A percentile compares a stretch with the other conserved stretches of the same genome.
phyloP scores from a whole-genome alignment of 2,888 invertebrate genomes.

The Neocrepidodera transversa region DNA sequence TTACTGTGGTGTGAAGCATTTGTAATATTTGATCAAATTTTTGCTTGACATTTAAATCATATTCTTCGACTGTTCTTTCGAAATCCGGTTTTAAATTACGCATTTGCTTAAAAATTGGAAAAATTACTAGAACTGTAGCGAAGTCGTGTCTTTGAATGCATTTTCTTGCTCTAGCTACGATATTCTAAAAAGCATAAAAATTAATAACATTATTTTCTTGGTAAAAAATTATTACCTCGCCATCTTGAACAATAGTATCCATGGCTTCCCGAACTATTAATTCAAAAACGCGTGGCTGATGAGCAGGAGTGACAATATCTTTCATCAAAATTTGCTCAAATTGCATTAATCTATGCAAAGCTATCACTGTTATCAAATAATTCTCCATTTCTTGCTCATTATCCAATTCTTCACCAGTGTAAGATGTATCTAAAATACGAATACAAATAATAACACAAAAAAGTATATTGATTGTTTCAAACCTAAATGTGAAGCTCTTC shows the following conservation, averaged over 20 bases:
- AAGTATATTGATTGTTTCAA: too few species aligned
- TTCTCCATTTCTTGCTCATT: constrained; percentile 85
- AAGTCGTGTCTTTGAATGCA: constrained; percentile 81
- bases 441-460: neutral
- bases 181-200: constrained; percentile 62
- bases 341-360: constrained; percentile 84
- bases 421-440: constrained; percentile 50
- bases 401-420: constrained; percentile 66
- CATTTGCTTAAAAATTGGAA: constrained; percentile 82
- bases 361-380: constrained; percentile 82
- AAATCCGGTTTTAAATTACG: constrained; percentile 80
- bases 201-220: neutral
- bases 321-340: constrained; percentile 84
- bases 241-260: constrained; percentile 84
- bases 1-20: constrained; percentile 77
- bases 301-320: constrained; percentile 81
- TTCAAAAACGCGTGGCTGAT: constrained; percentile 84
- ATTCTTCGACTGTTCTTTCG: constrained; percentile 77
- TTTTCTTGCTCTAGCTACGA: constrained; percentile 76
- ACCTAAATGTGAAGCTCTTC: constrained; percentile 65
- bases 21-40: constrained; percentile 78
- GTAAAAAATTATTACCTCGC: constrained; percentile 69
- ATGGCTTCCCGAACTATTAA: constrained; percentile 84
- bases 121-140: constrained; percentile 79
- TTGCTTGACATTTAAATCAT: constrained; percentile 71